phyloP scores from a whole-genome alignment of 2,888 invertebrate genomes.

The Scrobipalpa costella region DNA sequence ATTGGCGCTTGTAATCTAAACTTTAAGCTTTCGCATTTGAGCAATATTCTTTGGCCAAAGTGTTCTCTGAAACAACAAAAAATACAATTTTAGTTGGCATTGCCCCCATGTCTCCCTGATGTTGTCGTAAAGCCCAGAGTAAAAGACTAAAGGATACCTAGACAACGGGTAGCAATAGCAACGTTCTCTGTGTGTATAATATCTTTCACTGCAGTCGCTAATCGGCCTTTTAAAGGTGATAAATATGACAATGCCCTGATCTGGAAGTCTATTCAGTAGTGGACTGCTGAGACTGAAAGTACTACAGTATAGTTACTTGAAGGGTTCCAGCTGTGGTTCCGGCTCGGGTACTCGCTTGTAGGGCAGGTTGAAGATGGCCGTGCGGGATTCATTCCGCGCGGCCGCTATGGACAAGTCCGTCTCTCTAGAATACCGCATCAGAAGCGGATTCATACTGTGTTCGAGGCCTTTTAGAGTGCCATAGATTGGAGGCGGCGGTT shows the following conservation, averaged over 20 bases:
- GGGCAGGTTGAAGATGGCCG: constrained; percentile 86
- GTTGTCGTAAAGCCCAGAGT: not conserved
- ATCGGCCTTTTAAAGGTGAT: no score
- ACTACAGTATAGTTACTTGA: constrained; percentile 70
- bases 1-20: constrained; percentile 92
- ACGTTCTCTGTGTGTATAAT: no score
- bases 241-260: no score
- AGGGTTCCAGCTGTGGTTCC: constrained; percentile 85
- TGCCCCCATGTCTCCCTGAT: not conserved
- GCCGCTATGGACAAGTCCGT: constrained; percentile 93
- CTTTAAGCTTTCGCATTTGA: constrained; percentile 91
- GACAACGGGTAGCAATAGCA: no score
- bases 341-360: constrained; percentile 69
- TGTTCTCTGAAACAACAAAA: constrained; percentile 83
- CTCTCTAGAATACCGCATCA: constrained; percentile 94
- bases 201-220: no score
- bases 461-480: constrained; percentile 94
- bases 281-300: not conserved
- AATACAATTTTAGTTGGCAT: not conserved
- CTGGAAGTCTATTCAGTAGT: not conserved
- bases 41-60: constrained; percentile 91
- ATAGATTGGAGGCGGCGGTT: constrained; percentile 84
- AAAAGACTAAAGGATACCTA: no score
- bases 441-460: constrained; percentile 95
- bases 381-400: constrained; percentile 89